A percentile compares a stretch with the other conserved stretches of the same genome.
Evolutionary conservation across 2,113 vertebrate species (phyloP).

Genomic region (Phrynocephalus versicolor): DNA sequence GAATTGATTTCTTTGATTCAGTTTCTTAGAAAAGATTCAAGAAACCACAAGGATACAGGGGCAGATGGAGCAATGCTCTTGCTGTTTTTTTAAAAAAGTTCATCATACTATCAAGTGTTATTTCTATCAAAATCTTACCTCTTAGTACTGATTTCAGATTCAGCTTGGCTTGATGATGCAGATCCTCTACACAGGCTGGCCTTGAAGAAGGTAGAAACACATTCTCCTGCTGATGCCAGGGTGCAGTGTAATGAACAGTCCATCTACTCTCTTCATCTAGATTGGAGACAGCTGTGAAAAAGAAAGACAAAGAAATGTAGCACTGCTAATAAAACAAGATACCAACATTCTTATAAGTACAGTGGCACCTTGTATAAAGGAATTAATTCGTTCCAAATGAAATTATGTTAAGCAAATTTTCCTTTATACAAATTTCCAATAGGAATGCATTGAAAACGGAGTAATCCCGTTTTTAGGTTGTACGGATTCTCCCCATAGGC

Average conservation of each 20-base stretch:
- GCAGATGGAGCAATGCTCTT: not conserved
- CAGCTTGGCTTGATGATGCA: conserved; percentile 95
- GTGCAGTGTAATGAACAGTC: conserved; percentile 94
- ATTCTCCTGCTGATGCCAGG: conserved; percentile 97
- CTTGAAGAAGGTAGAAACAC: conserved; percentile 90
- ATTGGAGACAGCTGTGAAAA: conserved; percentile 90
- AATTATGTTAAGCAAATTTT: no score
- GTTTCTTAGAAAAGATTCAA: not conserved
- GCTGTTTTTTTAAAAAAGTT: not conserved
- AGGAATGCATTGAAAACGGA: no score
- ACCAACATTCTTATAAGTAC: no score
- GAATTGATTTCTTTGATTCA: not conserved
- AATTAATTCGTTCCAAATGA: no score
- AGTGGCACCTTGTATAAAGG: no score
- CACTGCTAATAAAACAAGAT: conserved; percentile 7
- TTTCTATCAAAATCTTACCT: conserved; percentile 76
- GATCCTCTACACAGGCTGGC: conserved; percentile 91
- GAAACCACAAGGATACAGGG: not conserved
- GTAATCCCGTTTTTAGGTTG: no score
- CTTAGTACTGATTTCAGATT: conserved; percentile 95
- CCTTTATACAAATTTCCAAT: no score
- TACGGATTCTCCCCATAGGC: no score
- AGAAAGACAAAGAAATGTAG: conserved; percentile 30
- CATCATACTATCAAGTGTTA: not conserved
- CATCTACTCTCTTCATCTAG: conserved; percentile 96